Evolutionary conservation across 1,140 invertebrate genomes (phyloP).

Genomic region (Paraescarpia echinospica): DNA sequence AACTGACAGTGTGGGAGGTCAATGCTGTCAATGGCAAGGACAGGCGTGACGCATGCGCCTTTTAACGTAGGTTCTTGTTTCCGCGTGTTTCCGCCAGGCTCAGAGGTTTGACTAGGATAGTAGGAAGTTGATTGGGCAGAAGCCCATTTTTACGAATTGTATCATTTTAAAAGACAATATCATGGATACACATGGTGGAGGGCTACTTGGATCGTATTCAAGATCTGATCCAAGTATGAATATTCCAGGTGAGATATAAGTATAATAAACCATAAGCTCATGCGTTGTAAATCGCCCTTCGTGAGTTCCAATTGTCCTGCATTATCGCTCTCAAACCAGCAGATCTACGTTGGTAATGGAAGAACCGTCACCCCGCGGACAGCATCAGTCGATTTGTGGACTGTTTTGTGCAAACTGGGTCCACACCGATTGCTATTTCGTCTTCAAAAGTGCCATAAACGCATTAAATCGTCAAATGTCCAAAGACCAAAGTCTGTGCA

Average conservation of each 20-base stretch:
- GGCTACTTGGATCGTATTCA: not conserved
- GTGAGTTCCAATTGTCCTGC: too few species aligned
- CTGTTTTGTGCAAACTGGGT: too few species aligned
- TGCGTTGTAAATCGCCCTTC: too few species aligned
- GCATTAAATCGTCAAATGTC: too few species aligned
- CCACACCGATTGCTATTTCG: too few species aligned
- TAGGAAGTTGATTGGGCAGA: not conserved
- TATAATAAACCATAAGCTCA: not conserved
- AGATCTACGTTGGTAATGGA: too few species aligned
- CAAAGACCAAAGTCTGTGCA: too few species aligned
- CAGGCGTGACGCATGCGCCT: not conserved
- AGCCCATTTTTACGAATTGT: not conserved
- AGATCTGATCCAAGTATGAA: not conserved
- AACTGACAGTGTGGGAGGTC: too few species aligned
- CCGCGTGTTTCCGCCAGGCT: not conserved
- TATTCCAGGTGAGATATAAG: not conserved
- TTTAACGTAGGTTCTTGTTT: not conserved
- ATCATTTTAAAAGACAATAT: not conserved
- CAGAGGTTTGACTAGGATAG: not conserved
- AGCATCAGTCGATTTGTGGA: too few species aligned
- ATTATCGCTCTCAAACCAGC: too few species aligned
- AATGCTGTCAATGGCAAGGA: not conserved
- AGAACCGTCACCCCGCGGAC: too few species aligned
- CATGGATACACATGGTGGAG: not conserved
- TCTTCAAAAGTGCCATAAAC: too few species aligned